These are phyloP conservation scores for Alloscopus bannaensis DNA, from an alignment of 2,888 invertebrate species.

Conservation along the genomic window DNA sequence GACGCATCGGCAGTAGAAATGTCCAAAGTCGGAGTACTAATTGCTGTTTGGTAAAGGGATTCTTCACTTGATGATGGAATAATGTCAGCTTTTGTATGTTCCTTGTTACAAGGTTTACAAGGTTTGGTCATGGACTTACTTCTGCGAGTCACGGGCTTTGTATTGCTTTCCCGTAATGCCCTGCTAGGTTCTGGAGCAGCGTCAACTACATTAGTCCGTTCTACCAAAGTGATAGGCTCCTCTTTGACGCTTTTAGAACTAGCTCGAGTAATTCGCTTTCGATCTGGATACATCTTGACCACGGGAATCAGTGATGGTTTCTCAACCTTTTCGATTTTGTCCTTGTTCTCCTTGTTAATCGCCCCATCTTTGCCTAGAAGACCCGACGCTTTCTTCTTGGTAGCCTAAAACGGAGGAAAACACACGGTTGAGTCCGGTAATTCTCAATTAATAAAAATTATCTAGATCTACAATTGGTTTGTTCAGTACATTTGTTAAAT, in stretches of 20 bases:
- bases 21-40: conserved; percentile 43
- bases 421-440: background rate
- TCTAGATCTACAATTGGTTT: background rate
- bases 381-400: conserved; percentile 75
- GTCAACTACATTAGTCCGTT: conserved; percentile 5
- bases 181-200: conserved; percentile 19
- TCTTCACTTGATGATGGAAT: conserved; percentile 53
- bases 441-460: background rate
- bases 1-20: conserved; percentile 8
- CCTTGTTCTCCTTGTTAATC: conserved; percentile 76
- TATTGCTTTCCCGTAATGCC: conserved; percentile 50
- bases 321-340: conserved; percentile 32
- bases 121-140: conserved; percentile 38
- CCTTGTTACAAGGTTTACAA: too few species aligned
- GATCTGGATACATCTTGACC: conserved; percentile 22
- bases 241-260: conserved; percentile 78
- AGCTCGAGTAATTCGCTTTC: conserved; percentile 77
- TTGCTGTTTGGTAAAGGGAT: conserved; percentile 52
- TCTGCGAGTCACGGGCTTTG: conserved; percentile 22
- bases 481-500: conserved; percentile 77
- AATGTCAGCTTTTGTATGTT: too few species aligned
- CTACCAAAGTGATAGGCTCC: conserved; percentile 6
- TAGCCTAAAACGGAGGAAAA: conserved; percentile 51
- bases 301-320: conserved; percentile 51
- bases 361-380: conserved; percentile 75